A percentile compares a stretch with the other conserved stretches of the same genome.
phyloP scores from a whole-genome alignment of 2,797 vertebrate genomes.

The Morelia viridis region DNA sequence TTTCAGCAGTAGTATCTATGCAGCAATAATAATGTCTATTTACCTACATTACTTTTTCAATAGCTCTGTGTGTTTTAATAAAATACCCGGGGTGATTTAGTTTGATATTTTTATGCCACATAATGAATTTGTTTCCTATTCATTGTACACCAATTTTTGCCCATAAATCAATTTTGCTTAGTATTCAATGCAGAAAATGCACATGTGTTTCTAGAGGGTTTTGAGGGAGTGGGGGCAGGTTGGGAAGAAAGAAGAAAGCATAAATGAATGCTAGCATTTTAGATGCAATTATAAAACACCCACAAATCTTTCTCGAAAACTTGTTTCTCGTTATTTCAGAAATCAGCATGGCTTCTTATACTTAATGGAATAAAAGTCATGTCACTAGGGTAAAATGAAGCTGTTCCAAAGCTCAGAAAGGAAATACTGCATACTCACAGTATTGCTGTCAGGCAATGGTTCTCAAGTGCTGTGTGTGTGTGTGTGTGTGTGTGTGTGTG shows the following conservation, averaged over 20 bases:
- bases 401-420: too few relatives aligned
- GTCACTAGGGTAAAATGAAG: too few relatives aligned
- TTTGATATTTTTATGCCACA: conserved; percentile 70
- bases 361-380: not conserved
- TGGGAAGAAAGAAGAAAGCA: conserved; percentile 60
- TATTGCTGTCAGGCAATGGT: too few relatives aligned
- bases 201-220: conserved; percentile 58
- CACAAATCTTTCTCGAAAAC: conserved; percentile 46
- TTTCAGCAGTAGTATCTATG: conserved; percentile 43
- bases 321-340: conserved; percentile 53
- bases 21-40: conserved; percentile 63
- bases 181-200: conserved; percentile 59
- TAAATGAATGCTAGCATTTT: conserved; percentile 54
- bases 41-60: conserved; percentile 57
- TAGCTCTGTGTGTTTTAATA: conserved; percentile 40
- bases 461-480: not conserved
- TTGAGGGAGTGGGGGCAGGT: conserved; percentile 53
- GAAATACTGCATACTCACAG: too few relatives aligned
- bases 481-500: not conserved
- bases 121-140: conserved; percentile 73
- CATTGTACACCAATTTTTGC: conserved; percentile 61
- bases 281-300: conserved; percentile 55
- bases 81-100: conserved; percentile 63
- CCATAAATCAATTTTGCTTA: conserved; percentile 67
- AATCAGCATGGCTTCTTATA: conserved; percentile 40